Evolutionary conservation across 2,888 invertebrate species (phyloP), one percentile per base, ranked within the genome.

Genomic region (Psylliodes chrysocephalus): DNA sequence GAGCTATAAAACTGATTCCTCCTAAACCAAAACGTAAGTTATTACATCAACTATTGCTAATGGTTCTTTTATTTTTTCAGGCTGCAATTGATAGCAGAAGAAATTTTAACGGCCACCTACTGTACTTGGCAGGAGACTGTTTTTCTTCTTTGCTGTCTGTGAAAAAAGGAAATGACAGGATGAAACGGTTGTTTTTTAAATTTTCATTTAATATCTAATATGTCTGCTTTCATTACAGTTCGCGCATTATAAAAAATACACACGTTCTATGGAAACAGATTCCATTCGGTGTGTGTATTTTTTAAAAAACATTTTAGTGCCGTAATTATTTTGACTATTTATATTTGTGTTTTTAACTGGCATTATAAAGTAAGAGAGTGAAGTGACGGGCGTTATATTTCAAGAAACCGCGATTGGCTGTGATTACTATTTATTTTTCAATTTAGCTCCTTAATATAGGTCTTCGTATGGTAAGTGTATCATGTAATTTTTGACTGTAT

Each of bases 1-100:
- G 93, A 71, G 87, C 90, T 71, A 92, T 94, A 73, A 95, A 95
- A 86, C 84, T 94, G 71, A 94, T 95, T 76, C 90, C 94, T 74
- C 89, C 94, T 70, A 93, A 94, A 86, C 91, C 91, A 71, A 94
- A 93, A 88, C 93, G 95, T 96, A 91, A 93, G 95, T 92, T 87
- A 7, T 8, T 60, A 25, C 44, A 51, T 40, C 60, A 69, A 67
- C 19, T 55, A 61, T 30, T 69, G 70, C 67, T 77, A 65, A 77
- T 61, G 57, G 18, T 70, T 71, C 64, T 71, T 79, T 72, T 75
- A 72, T 65, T 75, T 76, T 77, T 77, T 69, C 74, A 76, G 77
- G 75, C 72, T 53, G 51, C 61, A 67, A 22, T 63, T 61, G 68
- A 66, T 70, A 59, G 68, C 71, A 60, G 66, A 64, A 65, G 73